phyloP scores from a whole-genome alignment of 2,113 vertebrate genomes.

The Halichoeres trimaculatus region DNA sequence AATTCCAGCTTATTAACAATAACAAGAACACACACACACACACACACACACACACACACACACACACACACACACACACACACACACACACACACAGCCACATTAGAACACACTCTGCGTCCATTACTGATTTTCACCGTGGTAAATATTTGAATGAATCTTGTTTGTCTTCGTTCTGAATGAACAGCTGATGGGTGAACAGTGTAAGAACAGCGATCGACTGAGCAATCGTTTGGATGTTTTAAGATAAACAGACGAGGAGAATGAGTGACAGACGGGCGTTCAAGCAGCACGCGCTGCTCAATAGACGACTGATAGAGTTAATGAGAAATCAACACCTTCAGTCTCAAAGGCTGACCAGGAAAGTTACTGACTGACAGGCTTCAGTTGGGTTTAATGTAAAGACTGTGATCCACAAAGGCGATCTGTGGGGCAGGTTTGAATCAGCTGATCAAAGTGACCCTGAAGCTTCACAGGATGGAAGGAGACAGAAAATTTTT shows the following conservation, averaged over 20 bases:
- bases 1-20: conserved; percentile 30
- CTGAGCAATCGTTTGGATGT: conserved; percentile 52
- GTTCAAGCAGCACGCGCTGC: conserved; percentile 45
- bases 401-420: background rate
- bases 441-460: too few relatives aligned
- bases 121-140: conserved; percentile 65
- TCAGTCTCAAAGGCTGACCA: conserved; percentile 21
- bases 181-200: conserved; percentile 40
- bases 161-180: conserved; percentile 70
- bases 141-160: conserved; percentile 78
- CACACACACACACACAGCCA: conserved; percentile 2
- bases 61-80: background rate
- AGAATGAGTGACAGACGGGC: conserved; percentile 78
- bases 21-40: background rate
- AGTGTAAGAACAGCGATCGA: conserved; percentile 26
- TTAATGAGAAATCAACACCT: conserved; percentile 74
- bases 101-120: conserved; percentile 17
- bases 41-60: too few relatives aligned
- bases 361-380: conserved; percentile 75
- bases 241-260: conserved; percentile 75
- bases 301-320: conserved; percentile 63
- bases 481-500: too few relatives aligned
- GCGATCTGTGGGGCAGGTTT: too few relatives aligned
- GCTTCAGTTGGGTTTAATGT: background rate
- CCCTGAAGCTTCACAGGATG: too few relatives aligned